phyloP scores from a whole-genome alignment of 1,140 invertebrate species.

The Batillaria attramentaria region DNA sequence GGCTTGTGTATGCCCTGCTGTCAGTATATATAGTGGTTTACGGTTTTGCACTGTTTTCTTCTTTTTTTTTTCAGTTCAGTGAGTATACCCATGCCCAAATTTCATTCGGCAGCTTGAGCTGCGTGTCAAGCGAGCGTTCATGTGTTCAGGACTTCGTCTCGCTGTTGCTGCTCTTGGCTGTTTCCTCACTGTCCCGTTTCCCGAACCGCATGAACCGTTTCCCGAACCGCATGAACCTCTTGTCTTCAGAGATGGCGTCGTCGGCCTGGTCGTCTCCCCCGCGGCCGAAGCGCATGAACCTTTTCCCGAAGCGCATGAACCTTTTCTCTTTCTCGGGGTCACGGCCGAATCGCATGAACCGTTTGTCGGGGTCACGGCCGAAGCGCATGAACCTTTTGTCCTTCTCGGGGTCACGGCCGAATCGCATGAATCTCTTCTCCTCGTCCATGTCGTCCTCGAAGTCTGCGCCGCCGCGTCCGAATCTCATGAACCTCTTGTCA shows the following conservation, averaged over 20 bases:
- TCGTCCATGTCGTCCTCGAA: slow-evolving; percentile 37
- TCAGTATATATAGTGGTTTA: no score
- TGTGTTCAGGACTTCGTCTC: no score
- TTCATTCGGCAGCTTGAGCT: no score
- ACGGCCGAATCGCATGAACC: slow-evolving; percentile 62
- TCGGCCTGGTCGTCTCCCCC: slow-evolving; percentile 23
- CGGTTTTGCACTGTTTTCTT: no score
- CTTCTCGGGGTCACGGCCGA: slow-evolving; percentile 39
- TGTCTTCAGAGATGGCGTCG: slow-evolving; percentile 40
- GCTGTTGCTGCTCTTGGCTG: slow-evolving; percentile 42
- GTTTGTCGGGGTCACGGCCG: slow-evolving; percentile 49
- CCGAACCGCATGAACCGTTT: slow-evolving; percentile 59
- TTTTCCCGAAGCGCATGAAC: slow-evolving; percentile 60
- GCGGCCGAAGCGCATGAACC: slow-evolving; percentile 63
- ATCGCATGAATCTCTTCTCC: slow-evolving; percentile 55
- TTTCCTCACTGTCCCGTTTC: slow-evolving; percentile 26
- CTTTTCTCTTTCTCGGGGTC: slow-evolving; percentile 45
- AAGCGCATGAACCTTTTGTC: slow-evolving; percentile 39
- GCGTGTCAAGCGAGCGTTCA: no score
- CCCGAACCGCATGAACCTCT: slow-evolving; percentile 63
- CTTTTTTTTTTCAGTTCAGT: no score
- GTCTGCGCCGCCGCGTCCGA: slow-evolving; percentile 51
- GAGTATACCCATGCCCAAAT: no score
- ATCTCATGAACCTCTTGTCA: slow-evolving; percentile 64
- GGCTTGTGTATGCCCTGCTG: no score